A percentile compares a stretch with the other conserved stretches of the same genome.
These are phyloP conservation scores for Phorcus lineatus DNA, from an alignment of 2,888 invertebrate species.

Conservation along the genomic window DNA sequence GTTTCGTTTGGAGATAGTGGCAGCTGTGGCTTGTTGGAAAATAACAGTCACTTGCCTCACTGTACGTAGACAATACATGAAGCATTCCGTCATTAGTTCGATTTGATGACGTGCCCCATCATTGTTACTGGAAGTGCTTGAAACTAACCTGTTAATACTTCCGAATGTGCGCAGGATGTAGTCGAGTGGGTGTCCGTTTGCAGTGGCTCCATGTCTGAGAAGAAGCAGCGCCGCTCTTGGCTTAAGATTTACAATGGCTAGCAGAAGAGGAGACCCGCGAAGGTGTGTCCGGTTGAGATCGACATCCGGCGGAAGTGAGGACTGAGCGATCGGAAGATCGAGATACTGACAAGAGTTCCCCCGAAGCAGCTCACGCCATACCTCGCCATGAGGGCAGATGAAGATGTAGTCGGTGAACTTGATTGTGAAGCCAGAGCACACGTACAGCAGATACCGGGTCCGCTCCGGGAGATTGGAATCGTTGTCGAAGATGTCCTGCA, in stretches of 20 bases:
- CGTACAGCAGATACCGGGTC: constrained; percentile 19
- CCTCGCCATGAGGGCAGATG: neutral
- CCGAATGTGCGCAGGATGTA: constrained; percentile 26
- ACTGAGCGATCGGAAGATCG: constrained; percentile 23
- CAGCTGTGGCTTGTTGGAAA: neutral
- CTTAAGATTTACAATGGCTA: constrained; percentile 27
- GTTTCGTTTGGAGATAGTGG: neutral
- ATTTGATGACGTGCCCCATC: neutral
- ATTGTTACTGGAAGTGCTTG: neutral
- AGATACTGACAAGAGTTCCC: constrained; percentile 10
- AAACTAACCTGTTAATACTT: neutral
- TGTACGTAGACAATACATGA: constrained; percentile 7
- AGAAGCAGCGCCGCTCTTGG: constrained; percentile 21
- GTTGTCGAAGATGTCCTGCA: constrained; percentile 17
- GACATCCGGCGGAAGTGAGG: constrained; percentile 17
- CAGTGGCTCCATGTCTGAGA: constrained; percentile 14
- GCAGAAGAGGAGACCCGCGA: constrained; percentile 16
- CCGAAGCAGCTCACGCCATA: constrained; percentile 19
- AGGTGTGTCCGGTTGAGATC: constrained; percentile 13
- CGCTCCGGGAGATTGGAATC: neutral
- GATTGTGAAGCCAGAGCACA: constrained; percentile 4
- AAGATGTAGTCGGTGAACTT: constrained; percentile 16
- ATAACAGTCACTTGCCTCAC: neutral
- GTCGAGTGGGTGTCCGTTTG: constrained; percentile 12
- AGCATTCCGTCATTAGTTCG: constrained; percentile 1